Evolutionary conservation across 2,113 vertebrate species (phyloP).

Genomic region (Australoheros scitulus): DNA sequence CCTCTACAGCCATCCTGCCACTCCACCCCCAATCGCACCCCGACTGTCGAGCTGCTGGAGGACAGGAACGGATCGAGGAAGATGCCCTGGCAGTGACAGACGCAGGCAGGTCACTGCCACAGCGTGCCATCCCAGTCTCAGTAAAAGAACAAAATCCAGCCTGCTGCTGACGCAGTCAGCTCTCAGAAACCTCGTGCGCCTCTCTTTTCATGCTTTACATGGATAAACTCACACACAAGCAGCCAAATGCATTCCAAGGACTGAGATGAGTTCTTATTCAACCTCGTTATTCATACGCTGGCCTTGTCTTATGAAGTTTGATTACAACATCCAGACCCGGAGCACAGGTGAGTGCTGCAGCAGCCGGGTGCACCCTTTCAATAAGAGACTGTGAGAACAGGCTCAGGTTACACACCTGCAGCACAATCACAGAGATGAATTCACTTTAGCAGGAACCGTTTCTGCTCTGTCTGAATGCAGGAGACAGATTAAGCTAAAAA

Average conservation of each 20-base stretch:
- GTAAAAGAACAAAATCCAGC: not conserved
- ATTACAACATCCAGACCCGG: not conserved
- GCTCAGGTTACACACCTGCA: not conserved
- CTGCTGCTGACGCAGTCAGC: conserved; percentile 24
- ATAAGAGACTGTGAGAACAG: not conserved
- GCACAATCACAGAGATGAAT: conserved; percentile 52
- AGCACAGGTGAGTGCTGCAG: conserved; percentile 12
- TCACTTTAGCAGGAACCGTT: too few species aligned
- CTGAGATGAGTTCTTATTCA: not conserved
- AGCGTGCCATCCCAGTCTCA: conserved; percentile 19
- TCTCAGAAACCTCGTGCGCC: conserved; percentile 18
- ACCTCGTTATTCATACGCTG: not conserved
- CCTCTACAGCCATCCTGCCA: conserved; percentile 60
- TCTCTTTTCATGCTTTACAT: conserved; percentile 43
- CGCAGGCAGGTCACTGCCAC: conserved; percentile 20
- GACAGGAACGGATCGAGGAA: conserved; percentile 62
- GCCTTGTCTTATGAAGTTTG: not conserved
- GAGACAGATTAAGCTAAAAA: conserved; percentile 21
- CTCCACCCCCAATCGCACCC: conserved; percentile 54
- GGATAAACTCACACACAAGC: conserved; percentile 34
- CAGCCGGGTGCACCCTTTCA: not conserved
- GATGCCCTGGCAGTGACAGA: conserved; percentile 73
- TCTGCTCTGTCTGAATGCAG: not conserved
- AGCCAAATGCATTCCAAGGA: conserved; percentile 47
- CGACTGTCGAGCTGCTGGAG: conserved; percentile 54